A percentile compares a stretch with the other conserved stretches of the same genome.
phyloP scores from a whole-genome alignment of 2,113 vertebrate genomes.

The Microtus pennsylvanicus region DNA sequence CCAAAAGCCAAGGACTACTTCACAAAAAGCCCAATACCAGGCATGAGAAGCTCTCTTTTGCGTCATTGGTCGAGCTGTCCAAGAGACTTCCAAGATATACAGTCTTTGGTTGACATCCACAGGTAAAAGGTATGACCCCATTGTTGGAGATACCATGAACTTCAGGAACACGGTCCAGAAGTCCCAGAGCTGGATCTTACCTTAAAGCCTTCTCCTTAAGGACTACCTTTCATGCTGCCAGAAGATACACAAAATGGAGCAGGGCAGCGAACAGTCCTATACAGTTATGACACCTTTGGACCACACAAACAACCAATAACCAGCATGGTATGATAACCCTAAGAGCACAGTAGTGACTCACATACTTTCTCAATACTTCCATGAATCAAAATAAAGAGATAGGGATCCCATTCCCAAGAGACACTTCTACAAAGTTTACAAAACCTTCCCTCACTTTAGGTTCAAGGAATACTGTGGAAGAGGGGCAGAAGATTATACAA shows the following conservation, averaged over 20 bases:
- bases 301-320: neutral
- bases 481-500: neutral
- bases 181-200: neutral
- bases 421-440: neutral
- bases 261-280: neutral
- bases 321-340: neutral
- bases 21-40: neutral
- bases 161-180: neutral
- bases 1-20: neutral
- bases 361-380: neutral
- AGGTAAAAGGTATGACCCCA: neutral
- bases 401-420: neutral
- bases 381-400: neutral
- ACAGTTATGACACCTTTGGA: neutral
- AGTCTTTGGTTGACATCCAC: neutral
- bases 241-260: neutral
- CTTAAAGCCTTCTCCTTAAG: neutral
- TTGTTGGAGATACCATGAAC: neutral
- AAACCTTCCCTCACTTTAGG: neutral
- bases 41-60: neutral
- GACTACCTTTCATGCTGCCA: neutral
- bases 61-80: neutral
- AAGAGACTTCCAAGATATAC: neutral
- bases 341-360: neutral
- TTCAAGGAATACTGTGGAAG: neutral